Evolutionary conservation across 1,140 invertebrate species (phyloP).

Genomic region (Caligus rogercresseyi): DNA sequence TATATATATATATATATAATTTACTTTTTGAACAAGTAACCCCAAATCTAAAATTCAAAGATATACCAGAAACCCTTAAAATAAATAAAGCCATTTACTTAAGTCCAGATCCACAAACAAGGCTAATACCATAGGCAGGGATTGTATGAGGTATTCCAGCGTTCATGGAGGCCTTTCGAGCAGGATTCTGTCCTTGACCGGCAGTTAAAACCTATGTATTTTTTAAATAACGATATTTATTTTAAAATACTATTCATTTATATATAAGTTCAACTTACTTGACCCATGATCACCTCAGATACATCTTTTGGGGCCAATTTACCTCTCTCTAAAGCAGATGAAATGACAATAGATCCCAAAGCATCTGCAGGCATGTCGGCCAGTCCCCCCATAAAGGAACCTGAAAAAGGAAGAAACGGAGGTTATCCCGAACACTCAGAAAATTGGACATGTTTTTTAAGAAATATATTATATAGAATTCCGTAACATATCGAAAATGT

Average conservation of each 20-base stretch:
- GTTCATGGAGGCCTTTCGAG: slow-evolving; percentile 53
- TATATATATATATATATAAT: too few species aligned
- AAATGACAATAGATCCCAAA: slow-evolving; percentile 53
- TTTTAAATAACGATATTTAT: neutral
- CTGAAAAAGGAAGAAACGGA: slow-evolving; percentile 31
- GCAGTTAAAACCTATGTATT: slow-evolving; percentile 41
- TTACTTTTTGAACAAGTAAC: too few species aligned
- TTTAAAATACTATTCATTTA: slow-evolving; percentile 1
- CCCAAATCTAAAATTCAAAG: too few species aligned
- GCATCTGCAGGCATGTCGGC: slow-evolving; percentile 48
- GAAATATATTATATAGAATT: too few species aligned
- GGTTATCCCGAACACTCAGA: too few species aligned
- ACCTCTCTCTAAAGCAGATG: slow-evolving; percentile 45
- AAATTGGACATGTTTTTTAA: too few species aligned
- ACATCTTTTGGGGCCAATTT: slow-evolving; percentile 43
- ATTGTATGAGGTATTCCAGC: slow-evolving; percentile 53
- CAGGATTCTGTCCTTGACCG: slow-evolving; percentile 67
- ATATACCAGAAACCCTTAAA: too few species aligned
- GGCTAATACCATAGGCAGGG: slow-evolving; percentile 57
- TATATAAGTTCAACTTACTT: slow-evolving; percentile 37
- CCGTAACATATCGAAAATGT: too few species aligned
- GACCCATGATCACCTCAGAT: slow-evolving; percentile 66
- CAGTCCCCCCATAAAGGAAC: slow-evolving; percentile 48
- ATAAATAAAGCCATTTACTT: slow-evolving; percentile 36
- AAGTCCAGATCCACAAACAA: slow-evolving; percentile 70